These are phyloP conservation scores for Entomobrya proxima DNA, from an alignment of 2,888 invertebrate genomes.

Conservation along the genomic window DNA sequence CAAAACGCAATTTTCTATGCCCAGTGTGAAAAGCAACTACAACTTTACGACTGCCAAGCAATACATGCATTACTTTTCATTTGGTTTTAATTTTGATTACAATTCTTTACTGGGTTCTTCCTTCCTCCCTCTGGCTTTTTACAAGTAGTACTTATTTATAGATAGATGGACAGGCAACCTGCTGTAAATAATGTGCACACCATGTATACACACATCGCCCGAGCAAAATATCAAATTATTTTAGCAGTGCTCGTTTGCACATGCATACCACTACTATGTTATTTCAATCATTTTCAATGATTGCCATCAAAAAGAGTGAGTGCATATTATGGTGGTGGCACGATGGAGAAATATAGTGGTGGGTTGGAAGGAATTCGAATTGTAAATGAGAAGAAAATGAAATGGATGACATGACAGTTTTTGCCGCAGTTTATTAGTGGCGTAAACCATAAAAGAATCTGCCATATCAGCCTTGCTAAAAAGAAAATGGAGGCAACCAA, in stretches of 20 bases:
- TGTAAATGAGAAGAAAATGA: conserved; percentile 32
- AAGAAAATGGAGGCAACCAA: not conserved
- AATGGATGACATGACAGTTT: conserved; percentile 54
- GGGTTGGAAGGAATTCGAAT: conserved; percentile 35
- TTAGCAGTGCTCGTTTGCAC: conserved; percentile 30
- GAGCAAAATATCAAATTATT: conserved; percentile 37
- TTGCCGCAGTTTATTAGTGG: conserved; percentile 49
- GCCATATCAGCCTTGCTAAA: not conserved
- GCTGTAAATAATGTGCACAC: not conserved
- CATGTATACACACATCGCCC: not conserved
- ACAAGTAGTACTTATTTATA: not conserved
- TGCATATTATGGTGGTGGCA: not conserved
- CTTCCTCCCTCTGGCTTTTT: not conserved
- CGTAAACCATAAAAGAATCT: not conserved
- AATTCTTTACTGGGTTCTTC: too few relatives aligned
- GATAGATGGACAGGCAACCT: too few relatives aligned
- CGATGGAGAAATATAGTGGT: not conserved
- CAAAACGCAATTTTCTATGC: not conserved
- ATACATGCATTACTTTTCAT: too few relatives aligned
- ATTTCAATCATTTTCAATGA: not conserved
- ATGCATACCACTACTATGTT: not conserved
- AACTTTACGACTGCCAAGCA: too few relatives aligned
- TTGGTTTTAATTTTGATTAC: too few relatives aligned
- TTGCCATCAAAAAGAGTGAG: not conserved
- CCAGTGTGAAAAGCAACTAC: not conserved